Percentiles rank a stretch among this genome's conserved stretches.
phyloP scores from a whole-genome alignment of 2,797 vertebrate species.

The Anguilla obscura region DNA sequence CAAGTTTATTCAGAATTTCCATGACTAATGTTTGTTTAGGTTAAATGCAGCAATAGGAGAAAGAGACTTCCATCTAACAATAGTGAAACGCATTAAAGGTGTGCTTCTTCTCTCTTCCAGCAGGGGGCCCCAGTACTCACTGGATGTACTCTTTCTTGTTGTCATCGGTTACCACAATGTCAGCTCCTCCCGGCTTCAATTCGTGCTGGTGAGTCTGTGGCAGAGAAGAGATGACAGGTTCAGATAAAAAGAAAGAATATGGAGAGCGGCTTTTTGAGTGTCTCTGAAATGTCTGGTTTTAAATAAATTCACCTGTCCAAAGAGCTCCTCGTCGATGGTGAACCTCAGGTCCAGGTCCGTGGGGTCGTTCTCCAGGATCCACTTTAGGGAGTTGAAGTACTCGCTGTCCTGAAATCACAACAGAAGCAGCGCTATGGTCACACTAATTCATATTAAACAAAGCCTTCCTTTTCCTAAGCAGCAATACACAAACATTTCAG shows the following conservation, averaged over 20 bases:
- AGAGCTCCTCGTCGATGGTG: conserved; percentile 92
- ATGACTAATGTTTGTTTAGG: not conserved
- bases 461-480: not conserved
- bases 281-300: not conserved
- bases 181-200: conserved; percentile 84
- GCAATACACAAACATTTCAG: not conserved
- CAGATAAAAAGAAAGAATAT: not conserved
- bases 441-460: conserved; percentile 26
- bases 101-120: not conserved
- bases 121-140: conserved; percentile 70
- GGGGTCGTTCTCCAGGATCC: conserved; percentile 98
- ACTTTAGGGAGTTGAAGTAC: conserved; percentile 93
- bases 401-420: conserved; percentile 82
- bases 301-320: conserved; percentile 85
- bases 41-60: not conserved
- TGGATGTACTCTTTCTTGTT: conserved; percentile 98
- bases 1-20: not conserved
- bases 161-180: conserved; percentile 87
- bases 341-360: conserved; percentile 91
- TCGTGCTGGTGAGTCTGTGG: conserved; percentile 92
- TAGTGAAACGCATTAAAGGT: not conserved
- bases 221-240: not conserved
- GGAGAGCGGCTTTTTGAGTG: not conserved
- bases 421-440: conserved; percentile 20
- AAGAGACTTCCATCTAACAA: not conserved